These are phyloP conservation scores for Etheostoma cragini DNA, from an alignment of 2,113 vertebrate genomes.

Conservation along the genomic window DNA sequence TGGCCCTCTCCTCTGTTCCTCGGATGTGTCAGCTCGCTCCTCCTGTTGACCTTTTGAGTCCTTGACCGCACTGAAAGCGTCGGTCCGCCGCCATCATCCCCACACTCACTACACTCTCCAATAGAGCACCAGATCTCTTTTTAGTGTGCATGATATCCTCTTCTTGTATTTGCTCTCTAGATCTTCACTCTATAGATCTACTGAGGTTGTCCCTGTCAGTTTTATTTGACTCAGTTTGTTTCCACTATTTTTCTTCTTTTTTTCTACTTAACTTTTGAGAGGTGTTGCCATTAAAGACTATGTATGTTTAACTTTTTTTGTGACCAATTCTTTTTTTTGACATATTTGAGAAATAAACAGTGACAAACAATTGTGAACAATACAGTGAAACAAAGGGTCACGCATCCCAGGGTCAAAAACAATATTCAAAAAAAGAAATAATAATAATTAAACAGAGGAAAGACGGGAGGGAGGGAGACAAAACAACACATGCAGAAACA, in stretches of 20 bases:
- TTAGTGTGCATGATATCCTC: not conserved
- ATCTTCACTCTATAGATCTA: too few species aligned
- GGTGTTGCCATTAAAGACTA: too few species aligned
- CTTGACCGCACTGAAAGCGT: constrained; percentile 30
- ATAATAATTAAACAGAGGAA: too few species aligned
- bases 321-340: too few species aligned
- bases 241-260: not conserved
- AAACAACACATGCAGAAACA: too few species aligned
- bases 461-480: too few species aligned
- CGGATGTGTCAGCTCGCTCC: constrained; percentile 87
- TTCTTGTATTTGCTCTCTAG: not conserved
- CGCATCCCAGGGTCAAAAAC: too few species aligned
- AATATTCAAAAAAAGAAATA: too few species aligned
- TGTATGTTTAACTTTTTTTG: not conserved
- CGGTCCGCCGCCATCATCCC: not conserved
- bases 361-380: too few species aligned
- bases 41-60: constrained; percentile 87
- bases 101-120: not conserved
- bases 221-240: not conserved
- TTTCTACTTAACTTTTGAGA: not conserved
- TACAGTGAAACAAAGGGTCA: too few species aligned
- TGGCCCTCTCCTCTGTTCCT: constrained; percentile 88
- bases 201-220: not conserved
- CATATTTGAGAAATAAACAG: too few species aligned
- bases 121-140: not conserved